phyloP scores from a whole-genome alignment of 2,888 invertebrate genomes.

The Lissocephala sabroskyi region DNA sequence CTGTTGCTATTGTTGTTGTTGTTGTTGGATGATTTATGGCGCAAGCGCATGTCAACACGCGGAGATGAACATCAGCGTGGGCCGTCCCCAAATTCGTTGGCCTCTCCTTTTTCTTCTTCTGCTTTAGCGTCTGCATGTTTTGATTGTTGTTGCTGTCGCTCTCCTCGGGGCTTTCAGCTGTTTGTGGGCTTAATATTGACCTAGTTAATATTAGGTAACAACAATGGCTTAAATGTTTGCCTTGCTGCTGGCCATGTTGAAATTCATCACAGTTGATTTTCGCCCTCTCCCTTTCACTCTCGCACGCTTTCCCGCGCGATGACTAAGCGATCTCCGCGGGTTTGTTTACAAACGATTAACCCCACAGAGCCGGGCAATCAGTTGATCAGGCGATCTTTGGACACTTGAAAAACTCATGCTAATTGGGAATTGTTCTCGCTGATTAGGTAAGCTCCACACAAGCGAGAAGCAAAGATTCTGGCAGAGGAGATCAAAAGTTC shows the following conservation, averaged over 20 bases:
- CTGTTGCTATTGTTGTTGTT: constrained; percentile 7
- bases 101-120: not conserved
- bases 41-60: constrained; percentile 30
- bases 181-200: constrained; percentile 31
- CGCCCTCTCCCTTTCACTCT: not conserved
- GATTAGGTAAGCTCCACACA: no score
- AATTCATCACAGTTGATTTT: constrained; percentile 4
- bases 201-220: constrained; percentile 27
- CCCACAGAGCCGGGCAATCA: no score
- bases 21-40: constrained; percentile 30
- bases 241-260: not conserved
- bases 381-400: no score
- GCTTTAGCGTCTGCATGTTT: constrained; percentile 1
- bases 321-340: no score
- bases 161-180: not conserved
- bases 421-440: no score
- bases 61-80: constrained; percentile 20
- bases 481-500: no score
- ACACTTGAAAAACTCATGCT: no score
- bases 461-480: no score
- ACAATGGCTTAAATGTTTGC: constrained; percentile 16
- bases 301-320: no score
- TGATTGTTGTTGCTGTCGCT: not conserved
- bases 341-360: no score
- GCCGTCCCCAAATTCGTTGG: not conserved